Conservation (phyloP, 1,140 invertebrate species). For the Papilio helenus region DNA sequence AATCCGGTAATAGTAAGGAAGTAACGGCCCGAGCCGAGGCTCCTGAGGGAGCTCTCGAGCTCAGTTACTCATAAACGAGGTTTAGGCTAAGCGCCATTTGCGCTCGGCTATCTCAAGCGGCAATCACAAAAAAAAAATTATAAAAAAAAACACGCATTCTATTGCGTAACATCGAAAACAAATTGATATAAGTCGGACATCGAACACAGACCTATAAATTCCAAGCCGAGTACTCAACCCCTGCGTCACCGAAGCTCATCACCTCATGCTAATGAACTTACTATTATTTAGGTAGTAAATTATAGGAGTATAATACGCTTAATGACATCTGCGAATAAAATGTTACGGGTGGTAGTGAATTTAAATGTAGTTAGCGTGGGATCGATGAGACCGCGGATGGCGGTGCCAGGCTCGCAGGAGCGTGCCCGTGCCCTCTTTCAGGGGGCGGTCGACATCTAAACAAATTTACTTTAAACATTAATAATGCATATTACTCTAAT, state of each 20-base stretch:
- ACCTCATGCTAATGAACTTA: not conserved
- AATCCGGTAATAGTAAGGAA: too few relatives aligned
- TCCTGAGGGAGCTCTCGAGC: too few relatives aligned
- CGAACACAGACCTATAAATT: not conserved
- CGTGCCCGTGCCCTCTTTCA: constrained; percentile 53
- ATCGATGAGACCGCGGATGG: constrained; percentile 44
- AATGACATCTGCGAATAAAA: not conserved
- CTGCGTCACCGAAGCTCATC: not conserved
- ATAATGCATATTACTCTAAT: constrained; percentile 81
- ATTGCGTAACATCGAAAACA: too few relatives aligned
- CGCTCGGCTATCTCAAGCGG: too few relatives aligned
- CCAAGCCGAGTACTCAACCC: not conserved
- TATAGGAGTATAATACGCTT: constrained; percentile 10
- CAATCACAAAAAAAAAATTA: too few relatives aligned
- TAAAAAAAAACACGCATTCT: too few relatives aligned
- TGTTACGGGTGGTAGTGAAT: constrained; percentile 5
- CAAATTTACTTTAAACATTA: constrained; percentile 80
- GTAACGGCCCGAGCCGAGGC: too few relatives aligned
- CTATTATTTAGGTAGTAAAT: not conserved
- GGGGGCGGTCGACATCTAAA: constrained; percentile 61
- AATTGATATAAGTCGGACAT: too few relatives aligned
- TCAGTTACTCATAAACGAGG: too few relatives aligned
- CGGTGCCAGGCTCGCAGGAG: constrained; percentile 52
- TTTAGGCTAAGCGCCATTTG: too few relatives aligned
- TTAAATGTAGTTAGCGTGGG: constrained; percentile 34